A percentile compares a stretch with the other conserved stretches of the same genome.
phyloP scores from a whole-genome alignment of 2,797 vertebrate species.

The Etheostoma nigrum region DNA sequence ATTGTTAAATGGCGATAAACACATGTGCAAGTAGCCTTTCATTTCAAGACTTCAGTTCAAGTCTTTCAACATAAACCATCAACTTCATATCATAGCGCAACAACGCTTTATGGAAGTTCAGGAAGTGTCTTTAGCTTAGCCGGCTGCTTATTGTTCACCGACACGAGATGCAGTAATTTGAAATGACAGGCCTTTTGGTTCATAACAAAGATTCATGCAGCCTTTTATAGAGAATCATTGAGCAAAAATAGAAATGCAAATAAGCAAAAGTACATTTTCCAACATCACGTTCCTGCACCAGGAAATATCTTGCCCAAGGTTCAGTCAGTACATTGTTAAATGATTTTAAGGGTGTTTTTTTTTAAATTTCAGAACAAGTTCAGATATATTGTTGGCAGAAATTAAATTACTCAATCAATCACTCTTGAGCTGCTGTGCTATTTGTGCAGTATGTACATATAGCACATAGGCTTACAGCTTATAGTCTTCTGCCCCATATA shows the following conservation, averaged over 20 bases:
- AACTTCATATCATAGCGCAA: no score
- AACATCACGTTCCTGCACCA: not conserved
- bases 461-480: slow-evolving; percentile 3
- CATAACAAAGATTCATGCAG: not conserved
- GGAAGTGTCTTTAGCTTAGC: no score
- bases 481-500: not conserved
- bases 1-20: no score
- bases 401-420: no score
- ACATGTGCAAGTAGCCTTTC: no score
- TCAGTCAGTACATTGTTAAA: not conserved
- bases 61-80: no score
- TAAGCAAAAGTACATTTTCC: not conserved
- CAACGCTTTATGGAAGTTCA: not conserved
- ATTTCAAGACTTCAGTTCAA: not conserved
- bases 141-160: no score
- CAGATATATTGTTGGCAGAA: not conserved
- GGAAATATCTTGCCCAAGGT: not conserved
- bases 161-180: no score
- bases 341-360: not conserved
- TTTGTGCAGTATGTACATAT: not conserved
- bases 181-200: not conserved
- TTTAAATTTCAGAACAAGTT: not conserved
- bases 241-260: not conserved
- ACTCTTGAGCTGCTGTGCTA: not conserved
- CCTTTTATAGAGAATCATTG: not conserved